A percentile compares a stretch with the other conserved stretches of the same genome.
Evolutionary conservation across 2,797 vertebrate genomes (phyloP).

Genomic region (Sebastes steindachneri): DNA sequence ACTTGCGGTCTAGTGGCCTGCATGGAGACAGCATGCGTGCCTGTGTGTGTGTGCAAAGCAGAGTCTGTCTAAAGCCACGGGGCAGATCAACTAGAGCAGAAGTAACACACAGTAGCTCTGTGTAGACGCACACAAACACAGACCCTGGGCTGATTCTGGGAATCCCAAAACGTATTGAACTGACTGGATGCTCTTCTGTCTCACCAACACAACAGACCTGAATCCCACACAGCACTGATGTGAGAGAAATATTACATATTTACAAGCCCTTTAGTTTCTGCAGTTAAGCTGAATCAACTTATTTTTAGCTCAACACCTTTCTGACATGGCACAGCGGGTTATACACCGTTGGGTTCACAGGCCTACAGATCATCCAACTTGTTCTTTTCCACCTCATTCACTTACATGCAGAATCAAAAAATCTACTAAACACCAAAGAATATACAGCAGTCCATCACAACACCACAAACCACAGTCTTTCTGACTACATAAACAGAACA

Average conservation of each 20-base stretch:
- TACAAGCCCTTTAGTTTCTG: background rate
- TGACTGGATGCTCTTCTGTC: background rate
- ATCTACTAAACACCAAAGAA: background rate
- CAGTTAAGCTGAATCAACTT: background rate
- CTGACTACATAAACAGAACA: background rate
- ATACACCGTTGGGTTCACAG: background rate
- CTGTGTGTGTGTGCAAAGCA: slow-evolving; percentile 20
- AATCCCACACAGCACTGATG: background rate
- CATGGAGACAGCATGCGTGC: slow-evolving; percentile 23
- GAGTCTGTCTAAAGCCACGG: slow-evolving; percentile 50
- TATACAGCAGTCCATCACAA: background rate
- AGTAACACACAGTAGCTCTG: slow-evolving; percentile 60
- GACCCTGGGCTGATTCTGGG: background rate
- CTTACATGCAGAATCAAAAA: background rate
- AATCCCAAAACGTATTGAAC: slow-evolving; percentile 31
- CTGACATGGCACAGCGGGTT: background rate
- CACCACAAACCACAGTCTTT: background rate
- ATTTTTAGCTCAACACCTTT: background rate
- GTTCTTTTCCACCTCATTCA: background rate
- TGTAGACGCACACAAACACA: slow-evolving; percentile 14
- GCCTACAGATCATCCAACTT: background rate
- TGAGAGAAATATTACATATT: background rate
- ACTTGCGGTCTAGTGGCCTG: slow-evolving; percentile 22
- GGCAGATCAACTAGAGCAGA: slow-evolving; percentile 78
- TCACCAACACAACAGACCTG: background rate